Base-by-base conservation (phyloP, 2,797 vertebrate species). In the Lepidocolaptes lacrymiger region DNA sequence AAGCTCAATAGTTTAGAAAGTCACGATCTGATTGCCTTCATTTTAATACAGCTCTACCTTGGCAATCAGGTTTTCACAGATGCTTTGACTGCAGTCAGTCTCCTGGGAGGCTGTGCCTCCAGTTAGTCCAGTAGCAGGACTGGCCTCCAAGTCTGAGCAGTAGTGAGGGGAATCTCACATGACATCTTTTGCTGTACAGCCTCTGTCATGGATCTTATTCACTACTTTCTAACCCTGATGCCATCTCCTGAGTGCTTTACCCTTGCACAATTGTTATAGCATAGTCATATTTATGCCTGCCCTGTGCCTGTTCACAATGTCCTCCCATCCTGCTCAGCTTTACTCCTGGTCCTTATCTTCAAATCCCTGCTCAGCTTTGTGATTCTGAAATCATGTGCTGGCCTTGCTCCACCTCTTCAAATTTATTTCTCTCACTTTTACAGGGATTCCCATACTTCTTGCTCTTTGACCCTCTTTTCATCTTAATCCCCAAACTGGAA, bases 301-400 rank as follows among this genome's bases (percentile, higher is more conserved):
- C 7, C 14, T 18, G 2, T 54, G 11, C 30, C 23, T 23, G 17
- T n/a, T 62, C 12, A 9, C 58, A 10, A 3, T 32, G 18, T 63
- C 39, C 3, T 28, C 3, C 5, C 1, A 0, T 66, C 7, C 46
- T n/a, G 3, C 22, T 88, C 12, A 41, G 3, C 8, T 44, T 75
- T 68, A 51, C 1, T 91, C 4, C 26, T 55, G 21, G 16, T 68
- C 5, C 26, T 88, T 49, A 19, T 51, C 10, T 73, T 23, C 43
- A 66, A 76, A 87, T 49, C 5, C 14, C 21, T 77, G 37, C 18
- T 59, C 10, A 39, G 27, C 4, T 48, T 78, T 75, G 46, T 75
- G 17, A 22, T 89, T 67, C 61, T 72, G n/a, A 76, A 54, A 51
- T 73, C 13, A 62, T 10, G 6, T 3, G 7, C 12, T 63, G 21